These are phyloP conservation scores for Lasioglossum calceatum DNA, from an alignment of 2,888 invertebrate genomes.

Conservation along the genomic window DNA sequence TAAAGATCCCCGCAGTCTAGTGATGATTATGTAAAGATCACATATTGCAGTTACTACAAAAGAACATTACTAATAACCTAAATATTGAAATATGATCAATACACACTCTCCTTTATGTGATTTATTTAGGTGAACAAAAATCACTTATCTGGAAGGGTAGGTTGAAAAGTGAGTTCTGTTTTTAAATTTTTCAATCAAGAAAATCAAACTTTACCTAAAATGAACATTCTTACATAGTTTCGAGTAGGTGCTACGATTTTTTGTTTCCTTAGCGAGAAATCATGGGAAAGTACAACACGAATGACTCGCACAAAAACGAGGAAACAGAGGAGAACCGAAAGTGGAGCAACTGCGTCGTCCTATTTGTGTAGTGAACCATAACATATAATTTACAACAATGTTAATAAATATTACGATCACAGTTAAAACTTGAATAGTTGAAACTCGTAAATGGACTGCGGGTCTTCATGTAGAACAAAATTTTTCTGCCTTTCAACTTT, in stretches of 20 bases:
- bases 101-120: not conserved
- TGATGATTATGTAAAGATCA: not conserved
- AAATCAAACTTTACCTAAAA: not conserved
- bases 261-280: not conserved
- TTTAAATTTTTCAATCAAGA: not conserved
- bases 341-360: slow-evolving; percentile 58
- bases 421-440: not conserved
- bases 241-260: not conserved
- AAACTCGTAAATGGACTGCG: not conserved
- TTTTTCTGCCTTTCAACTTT: no score
- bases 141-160: not conserved
- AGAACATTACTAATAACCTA: not conserved
- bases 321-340: slow-evolving; percentile 42
- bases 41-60: not conserved
- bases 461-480: no score
- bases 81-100: not conserved
- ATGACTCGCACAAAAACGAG: slow-evolving; percentile 2
- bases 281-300: not conserved
- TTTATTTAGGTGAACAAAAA: not conserved
- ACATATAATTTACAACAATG: not conserved
- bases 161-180: not conserved
- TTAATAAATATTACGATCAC: not conserved
- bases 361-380: slow-evolving; percentile 50
- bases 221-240: not conserved
- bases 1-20: no score